phyloP scores from a whole-genome alignment of 2,113 vertebrate species.

The Scolopax mira region DNA sequence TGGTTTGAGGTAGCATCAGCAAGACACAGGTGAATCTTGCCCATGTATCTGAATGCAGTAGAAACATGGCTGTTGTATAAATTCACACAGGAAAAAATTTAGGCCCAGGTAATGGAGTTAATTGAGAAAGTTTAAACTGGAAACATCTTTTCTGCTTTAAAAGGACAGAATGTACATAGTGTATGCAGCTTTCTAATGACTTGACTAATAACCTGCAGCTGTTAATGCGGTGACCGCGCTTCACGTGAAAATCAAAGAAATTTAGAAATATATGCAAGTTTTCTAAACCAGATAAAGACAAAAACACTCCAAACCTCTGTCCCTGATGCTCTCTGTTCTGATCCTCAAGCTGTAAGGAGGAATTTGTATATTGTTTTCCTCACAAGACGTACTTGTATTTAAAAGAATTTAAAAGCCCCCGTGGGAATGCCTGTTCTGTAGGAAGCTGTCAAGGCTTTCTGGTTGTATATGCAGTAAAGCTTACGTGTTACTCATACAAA shows the following conservation, averaged over 20 bases:
- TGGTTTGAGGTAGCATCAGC: not conserved
- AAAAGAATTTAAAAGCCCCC: not conserved
- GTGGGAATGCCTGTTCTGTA: not conserved
- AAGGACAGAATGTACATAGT: not conserved
- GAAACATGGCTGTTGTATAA: not conserved
- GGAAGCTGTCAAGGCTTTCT: conserved; percentile 25
- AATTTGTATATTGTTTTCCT: not conserved
- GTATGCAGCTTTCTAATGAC: not conserved
- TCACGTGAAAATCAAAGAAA: not conserved
- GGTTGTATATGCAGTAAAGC: not conserved
- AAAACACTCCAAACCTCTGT: not conserved
- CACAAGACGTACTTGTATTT: not conserved
- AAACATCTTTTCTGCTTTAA: not conserved
- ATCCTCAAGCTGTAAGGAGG: not conserved
- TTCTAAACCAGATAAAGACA: not conserved
- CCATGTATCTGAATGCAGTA: not conserved
- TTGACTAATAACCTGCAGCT: not conserved
- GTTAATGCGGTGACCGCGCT: not conserved
- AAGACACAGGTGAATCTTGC: not conserved
- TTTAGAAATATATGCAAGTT: not conserved
- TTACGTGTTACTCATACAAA: not conserved
- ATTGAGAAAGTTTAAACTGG: not conserved
- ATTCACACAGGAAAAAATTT: not conserved
- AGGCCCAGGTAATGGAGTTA: not conserved
- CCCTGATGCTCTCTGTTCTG: not conserved